phyloP scores from a whole-genome alignment of 2,888 invertebrate genomes.

The Cosmia pyralina region DNA sequence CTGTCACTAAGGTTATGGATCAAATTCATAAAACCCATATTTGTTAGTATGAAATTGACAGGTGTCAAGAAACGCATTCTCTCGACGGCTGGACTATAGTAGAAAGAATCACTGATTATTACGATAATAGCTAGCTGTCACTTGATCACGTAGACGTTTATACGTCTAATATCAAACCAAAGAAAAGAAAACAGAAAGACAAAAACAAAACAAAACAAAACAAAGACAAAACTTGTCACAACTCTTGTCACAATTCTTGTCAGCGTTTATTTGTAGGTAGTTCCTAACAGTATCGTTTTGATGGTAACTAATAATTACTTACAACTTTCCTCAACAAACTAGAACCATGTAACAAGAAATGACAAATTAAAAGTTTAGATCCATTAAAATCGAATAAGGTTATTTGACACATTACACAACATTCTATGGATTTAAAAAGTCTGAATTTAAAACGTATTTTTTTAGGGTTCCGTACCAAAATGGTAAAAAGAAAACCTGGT shows the following conservation, averaged over 20 bases:
- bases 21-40: too few relatives aligned
- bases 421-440: too few relatives aligned
- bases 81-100: too few relatives aligned
- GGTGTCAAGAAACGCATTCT: too few relatives aligned
- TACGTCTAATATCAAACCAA: background rate
- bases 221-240: background rate
- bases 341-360: background rate
- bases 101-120: background rate
- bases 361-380: constrained; percentile 12
- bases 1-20: too few relatives aligned
- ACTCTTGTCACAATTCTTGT: constrained; percentile 10
- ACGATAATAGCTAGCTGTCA: background rate
- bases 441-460: too few relatives aligned
- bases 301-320: constrained; percentile 13
- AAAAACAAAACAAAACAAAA: too few relatives aligned
- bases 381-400: constrained; percentile 4
- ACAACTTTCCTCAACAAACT: constrained; percentile 22
- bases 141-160: background rate
- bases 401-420: constrained; percentile 17
- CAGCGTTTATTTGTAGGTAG: background rate
- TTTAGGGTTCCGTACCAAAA: too few relatives aligned
- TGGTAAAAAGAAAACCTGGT: too few relatives aligned
- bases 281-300: constrained; percentile 11
- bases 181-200: too few relatives aligned
- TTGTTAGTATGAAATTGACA: too few relatives aligned